Evolutionary conservation across 2,797 vertebrate genomes (phyloP).

Genomic region (Glyptemys insculpta): DNA sequence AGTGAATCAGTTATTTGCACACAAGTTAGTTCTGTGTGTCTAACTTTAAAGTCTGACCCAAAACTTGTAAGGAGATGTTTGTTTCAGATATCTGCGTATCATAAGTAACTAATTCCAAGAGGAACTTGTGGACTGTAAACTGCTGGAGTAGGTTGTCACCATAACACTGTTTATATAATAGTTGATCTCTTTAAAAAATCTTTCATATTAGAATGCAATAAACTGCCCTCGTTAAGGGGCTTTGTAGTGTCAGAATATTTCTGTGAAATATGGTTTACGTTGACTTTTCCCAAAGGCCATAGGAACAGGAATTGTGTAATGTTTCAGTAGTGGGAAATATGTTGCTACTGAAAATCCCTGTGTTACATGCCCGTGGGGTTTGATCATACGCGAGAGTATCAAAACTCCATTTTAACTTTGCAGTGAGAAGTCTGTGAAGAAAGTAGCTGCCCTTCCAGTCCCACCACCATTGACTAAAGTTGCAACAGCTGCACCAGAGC

Average conservation of each 20-base stretch:
- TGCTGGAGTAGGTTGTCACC: background rate
- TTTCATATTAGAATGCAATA: background rate
- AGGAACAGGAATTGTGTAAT: rapidly evolving
- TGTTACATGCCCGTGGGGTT: rapidly evolving
- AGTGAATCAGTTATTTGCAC: background rate
- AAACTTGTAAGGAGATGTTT: background rate
- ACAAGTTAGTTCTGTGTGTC: rapidly evolving
- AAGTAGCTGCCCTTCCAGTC: conserved; percentile 81
- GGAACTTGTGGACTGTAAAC: background rate
- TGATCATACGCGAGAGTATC: rapidly evolving
- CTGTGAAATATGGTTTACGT: background rate
- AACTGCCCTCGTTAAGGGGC: background rate
- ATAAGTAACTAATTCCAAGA: background rate
- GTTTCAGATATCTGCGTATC: background rate
- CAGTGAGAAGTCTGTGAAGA: conserved; percentile 92
- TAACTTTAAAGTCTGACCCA: background rate
- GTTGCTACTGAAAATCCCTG: rapidly evolving
- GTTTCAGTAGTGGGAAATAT: rapidly evolving
- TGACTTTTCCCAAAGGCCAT: background rate
- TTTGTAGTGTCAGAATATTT: rapidly evolving
- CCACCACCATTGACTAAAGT: conserved; percentile 81
- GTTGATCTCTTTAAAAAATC: background rate
- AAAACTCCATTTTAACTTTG: background rate
- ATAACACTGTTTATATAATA: background rate
- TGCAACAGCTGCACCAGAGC: conserved; percentile 80